phyloP scores from a whole-genome alignment of 1,140 invertebrate genomes.

The Anoplolepis gracilipes region DNA sequence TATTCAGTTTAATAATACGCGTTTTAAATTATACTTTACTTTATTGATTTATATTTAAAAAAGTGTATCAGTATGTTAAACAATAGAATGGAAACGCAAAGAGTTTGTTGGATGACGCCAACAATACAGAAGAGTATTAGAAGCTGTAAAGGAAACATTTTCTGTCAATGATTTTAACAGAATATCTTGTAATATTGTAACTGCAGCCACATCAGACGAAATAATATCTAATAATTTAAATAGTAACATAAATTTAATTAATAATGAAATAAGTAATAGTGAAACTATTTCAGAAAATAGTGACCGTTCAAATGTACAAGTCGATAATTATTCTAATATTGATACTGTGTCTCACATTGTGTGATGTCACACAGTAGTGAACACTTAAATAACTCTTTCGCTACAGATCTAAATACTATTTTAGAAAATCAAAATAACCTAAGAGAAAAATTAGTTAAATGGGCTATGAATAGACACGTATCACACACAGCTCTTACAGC shows the following conservation, averaged over 20 bases:
- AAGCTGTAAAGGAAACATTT: constrained; percentile 10
- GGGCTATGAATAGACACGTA: not conserved
- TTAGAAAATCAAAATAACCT: not conserved
- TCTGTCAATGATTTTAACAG: not conserved
- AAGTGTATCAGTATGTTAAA: not conserved
- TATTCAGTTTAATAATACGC: not conserved
- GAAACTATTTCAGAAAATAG: not conserved
- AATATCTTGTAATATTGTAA: not conserved
- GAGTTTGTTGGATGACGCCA: not conserved
- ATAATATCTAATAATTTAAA: not conserved
- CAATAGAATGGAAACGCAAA: not conserved
- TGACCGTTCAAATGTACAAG: not conserved
- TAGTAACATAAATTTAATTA: not conserved
- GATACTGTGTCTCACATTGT: not conserved
- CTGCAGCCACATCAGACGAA: not conserved
- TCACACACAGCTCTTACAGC: not conserved
- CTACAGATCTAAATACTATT: not conserved
- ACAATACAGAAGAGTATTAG: not conserved
- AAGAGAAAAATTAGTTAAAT: not conserved
- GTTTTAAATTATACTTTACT: not conserved
- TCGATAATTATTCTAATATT: not conserved
- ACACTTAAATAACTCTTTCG: not conserved
- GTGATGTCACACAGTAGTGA: not conserved
- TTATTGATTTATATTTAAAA: not conserved
- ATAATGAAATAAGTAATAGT: constrained; percentile 9